These are phyloP conservation scores for Melinaea menophilus DNA, from an alignment of 2,888 invertebrate species.

Conservation along the genomic window DNA sequence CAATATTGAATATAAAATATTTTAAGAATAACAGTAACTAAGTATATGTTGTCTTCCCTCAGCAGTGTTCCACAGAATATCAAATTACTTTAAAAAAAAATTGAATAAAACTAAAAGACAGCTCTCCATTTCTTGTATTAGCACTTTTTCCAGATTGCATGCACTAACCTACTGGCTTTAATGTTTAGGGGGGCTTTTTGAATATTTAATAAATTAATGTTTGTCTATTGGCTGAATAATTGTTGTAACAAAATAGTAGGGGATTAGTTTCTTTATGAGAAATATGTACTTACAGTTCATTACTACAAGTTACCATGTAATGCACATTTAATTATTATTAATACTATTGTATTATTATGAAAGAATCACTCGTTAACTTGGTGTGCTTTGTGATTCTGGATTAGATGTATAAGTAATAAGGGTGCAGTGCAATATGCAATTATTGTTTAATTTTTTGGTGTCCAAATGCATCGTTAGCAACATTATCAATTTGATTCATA, in stretches of 20 bases:
- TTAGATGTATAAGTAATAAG: constrained; percentile 43
- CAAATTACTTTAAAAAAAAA: constrained; percentile 19
- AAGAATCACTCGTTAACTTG: constrained; percentile 25
- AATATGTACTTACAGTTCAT: constrained; percentile 48
- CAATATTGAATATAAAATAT: constrained; percentile 10
- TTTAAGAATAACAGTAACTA: constrained; percentile 19
- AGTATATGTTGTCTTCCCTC: constrained; percentile 57
- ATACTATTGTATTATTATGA: constrained; percentile 12
- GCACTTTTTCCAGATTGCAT: constrained; percentile 69
- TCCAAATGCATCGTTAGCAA: constrained; percentile 6
- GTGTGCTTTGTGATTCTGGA: constrained; percentile 44
- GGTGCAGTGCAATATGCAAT: constrained; percentile 65
- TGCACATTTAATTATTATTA: constrained; percentile 30
- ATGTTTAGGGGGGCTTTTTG: constrained; percentile 60
- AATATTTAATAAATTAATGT: constrained; percentile 39
- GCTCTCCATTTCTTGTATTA: constrained; percentile 59
- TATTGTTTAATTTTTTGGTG: constrained; percentile 12
- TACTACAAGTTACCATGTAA: constrained; percentile 41
- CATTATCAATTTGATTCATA: constrained; percentile 8
- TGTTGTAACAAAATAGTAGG: constrained; percentile 37
- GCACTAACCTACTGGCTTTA: constrained; percentile 66
- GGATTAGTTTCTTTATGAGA: constrained; percentile 35
- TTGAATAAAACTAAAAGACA: constrained; percentile 42
- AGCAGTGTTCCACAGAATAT: constrained; percentile 45
- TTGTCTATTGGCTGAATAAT: constrained; percentile 66